phyloP scores from a whole-genome alignment of 2,797 vertebrate species.

The Spea hammondii region DNA sequence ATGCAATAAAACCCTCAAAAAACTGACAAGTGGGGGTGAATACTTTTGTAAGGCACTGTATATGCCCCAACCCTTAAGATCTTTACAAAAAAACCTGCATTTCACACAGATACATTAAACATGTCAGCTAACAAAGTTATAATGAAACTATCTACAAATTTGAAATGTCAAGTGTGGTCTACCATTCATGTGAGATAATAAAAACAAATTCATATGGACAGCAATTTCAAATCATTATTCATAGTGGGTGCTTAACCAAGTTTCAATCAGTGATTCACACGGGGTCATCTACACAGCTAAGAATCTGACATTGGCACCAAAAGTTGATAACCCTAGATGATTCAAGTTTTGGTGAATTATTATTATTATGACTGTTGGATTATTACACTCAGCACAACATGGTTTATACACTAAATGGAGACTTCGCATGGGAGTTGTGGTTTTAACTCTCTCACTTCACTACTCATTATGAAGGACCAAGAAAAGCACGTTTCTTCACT shows the following conservation, averaged over 20 bases:
- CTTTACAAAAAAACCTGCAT: conserved; percentile 18
- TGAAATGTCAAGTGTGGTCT: conserved; percentile 40
- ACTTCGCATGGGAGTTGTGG: too few species aligned
- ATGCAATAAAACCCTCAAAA: too few species aligned
- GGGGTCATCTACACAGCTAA: neutral
- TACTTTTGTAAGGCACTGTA: too few species aligned
- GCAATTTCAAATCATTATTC: conserved; percentile 14
- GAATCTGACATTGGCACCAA: neutral
- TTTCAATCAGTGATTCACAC: conserved; percentile 12
- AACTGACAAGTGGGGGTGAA: too few species aligned
- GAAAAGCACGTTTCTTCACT: too few species aligned
- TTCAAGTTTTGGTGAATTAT: too few species aligned
- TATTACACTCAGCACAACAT: too few species aligned
- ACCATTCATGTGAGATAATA: conserved; percentile 25
- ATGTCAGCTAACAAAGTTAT: neutral
- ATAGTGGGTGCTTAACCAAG: neutral
- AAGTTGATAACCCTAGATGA: too few species aligned
- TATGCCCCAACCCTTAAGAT: neutral
- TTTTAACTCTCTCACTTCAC: too few species aligned
- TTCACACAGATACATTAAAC: conserved; percentile 10
- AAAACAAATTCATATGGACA: conserved; percentile 28
- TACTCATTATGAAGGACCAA: too few species aligned
- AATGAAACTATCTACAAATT: conserved; percentile 10
- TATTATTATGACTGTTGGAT: too few species aligned
- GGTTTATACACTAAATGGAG: too few species aligned